These are phyloP conservation scores for Lasius platythorax DNA, from an alignment of 2,888 invertebrate genomes.

Conservation along the genomic window DNA sequence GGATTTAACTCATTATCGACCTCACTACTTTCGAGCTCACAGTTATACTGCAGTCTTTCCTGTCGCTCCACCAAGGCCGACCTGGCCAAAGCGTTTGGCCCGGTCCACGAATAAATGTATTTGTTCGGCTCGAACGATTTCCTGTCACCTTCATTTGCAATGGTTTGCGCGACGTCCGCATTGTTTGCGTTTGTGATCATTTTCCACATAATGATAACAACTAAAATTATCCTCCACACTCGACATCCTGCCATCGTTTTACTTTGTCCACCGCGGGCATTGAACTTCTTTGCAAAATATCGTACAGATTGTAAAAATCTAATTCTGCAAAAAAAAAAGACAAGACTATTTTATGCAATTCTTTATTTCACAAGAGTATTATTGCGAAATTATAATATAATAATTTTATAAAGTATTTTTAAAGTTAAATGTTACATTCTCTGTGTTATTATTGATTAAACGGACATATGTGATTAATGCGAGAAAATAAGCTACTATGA, in stretches of 20 bases:
- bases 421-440: not conserved
- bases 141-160: slow-evolving; percentile 48
- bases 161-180: slow-evolving; percentile 29
- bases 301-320: not conserved
- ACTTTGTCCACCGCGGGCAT: slow-evolving; percentile 71
- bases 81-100: slow-evolving; percentile 82
- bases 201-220: slow-evolving; percentile 57
- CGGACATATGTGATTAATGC: not conserved
- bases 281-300: slow-evolving; percentile 57
- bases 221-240: slow-evolving; percentile 64
- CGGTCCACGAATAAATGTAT: slow-evolving; percentile 78
- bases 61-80: slow-evolving; percentile 83
- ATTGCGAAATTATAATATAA: not conserved
- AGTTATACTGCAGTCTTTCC: slow-evolving; percentile 82
- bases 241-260: slow-evolving; percentile 78
- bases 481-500: not conserved
- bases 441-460: not conserved
- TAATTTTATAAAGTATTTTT: not conserved
- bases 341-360: not conserved
- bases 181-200: slow-evolving; percentile 26
- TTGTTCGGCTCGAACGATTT: slow-evolving; percentile 57
- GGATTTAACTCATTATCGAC: slow-evolving; percentile 77
- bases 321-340: slow-evolving; percentile 28
- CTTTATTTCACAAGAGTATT: not conserved
- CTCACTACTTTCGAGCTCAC: slow-evolving; percentile 77